Evolutionary conservation across 2,113 vertebrate species (phyloP).

Genomic region (Lynx canadensis): DNA sequence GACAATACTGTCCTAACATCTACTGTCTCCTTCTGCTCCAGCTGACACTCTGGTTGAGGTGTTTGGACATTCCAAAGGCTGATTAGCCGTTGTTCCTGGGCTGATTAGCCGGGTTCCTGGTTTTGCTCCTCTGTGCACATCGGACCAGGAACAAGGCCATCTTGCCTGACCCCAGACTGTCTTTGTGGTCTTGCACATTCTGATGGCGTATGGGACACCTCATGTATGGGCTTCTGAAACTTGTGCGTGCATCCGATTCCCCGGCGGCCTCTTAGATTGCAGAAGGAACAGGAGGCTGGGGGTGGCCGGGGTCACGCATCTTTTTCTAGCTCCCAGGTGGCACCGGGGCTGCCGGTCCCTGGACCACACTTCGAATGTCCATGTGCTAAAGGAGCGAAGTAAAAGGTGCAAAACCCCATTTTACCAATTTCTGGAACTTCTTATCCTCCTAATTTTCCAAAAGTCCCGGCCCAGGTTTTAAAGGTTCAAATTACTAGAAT

Average conservation of each 20-base stretch:
- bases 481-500: neutral
- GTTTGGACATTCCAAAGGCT: neutral
- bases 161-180: neutral
- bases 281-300: fast-evolving
- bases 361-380: neutral
- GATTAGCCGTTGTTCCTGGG: neutral
- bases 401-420: neutral
- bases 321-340: neutral
- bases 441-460: neutral
- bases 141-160: neutral
- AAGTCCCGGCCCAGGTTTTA: neutral
- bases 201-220: fast-evolving
- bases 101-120: neutral
- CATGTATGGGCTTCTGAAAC: fast-evolving
- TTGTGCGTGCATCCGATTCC: fast-evolving
- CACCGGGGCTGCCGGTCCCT: neutral
- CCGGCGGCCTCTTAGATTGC: neutral
- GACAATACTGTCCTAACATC: neutral
- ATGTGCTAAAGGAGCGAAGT: neutral
- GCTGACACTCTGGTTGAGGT: neutral
- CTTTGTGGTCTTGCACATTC: neutral
- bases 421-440: neutral
- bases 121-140: neutral
- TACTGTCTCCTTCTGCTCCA: constrained; percentile 45
- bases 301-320: neutral